Conservation (phyloP, 2,797 vertebrate species). For the Thamnophis elegans region DNA sequence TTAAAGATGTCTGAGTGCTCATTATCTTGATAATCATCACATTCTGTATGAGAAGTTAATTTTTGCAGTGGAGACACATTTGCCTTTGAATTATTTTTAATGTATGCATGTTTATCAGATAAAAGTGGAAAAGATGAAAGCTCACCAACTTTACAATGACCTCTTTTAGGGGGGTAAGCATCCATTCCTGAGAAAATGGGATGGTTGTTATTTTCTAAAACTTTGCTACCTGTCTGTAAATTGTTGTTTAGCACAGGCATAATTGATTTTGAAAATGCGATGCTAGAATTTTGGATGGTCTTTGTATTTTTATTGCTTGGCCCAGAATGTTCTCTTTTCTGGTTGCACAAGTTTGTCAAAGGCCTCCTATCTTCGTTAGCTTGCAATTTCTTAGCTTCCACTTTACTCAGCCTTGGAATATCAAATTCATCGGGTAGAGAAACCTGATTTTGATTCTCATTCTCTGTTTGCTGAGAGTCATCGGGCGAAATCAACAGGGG, state of each 20-base stretch:
- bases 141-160: background rate
- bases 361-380: constrained; percentile 42
- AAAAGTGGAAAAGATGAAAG: constrained; percentile 30
- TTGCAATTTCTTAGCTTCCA: constrained; percentile 38
- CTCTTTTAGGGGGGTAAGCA: constrained; percentile 22
- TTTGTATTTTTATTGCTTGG: background rate
- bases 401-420: background rate
- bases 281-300: constrained; percentile 37
- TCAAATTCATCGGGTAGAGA: constrained; percentile 10
- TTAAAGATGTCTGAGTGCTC: constrained; percentile 60
- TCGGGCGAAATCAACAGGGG: background rate
- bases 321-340: constrained; percentile 39
- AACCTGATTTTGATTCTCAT: constrained; percentile 46
- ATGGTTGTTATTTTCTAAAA: constrained; percentile 45
- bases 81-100: constrained; percentile 31
- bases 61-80: constrained; percentile 36
- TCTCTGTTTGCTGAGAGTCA: constrained; percentile 31
- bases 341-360: constrained; percentile 34
- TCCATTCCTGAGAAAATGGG: background rate
- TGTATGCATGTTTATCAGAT: constrained; percentile 54
- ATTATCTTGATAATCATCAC: constrained; percentile 39
- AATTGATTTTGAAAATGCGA: constrained; percentile 50
- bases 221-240: constrained; percentile 18
- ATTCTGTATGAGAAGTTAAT: constrained; percentile 23
- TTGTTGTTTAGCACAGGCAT: constrained; percentile 53